Evolutionary conservation across 2,797 vertebrate species (phyloP).

Genomic region (Australoheros facetus): DNA sequence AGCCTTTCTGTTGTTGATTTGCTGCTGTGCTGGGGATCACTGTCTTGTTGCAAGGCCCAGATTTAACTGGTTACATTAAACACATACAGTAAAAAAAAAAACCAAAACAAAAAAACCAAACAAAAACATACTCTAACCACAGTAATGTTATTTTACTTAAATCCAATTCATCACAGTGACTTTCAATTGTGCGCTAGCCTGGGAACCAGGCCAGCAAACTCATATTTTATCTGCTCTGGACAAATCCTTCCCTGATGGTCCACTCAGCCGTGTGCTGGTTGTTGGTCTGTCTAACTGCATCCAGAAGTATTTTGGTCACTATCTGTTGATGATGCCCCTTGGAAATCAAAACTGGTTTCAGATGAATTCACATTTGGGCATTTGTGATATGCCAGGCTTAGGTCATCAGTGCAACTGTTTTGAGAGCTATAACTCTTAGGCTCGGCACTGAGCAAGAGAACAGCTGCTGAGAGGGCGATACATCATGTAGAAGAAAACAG

Average conservation of each 20-base stretch:
- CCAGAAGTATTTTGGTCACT: background rate
- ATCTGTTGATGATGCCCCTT: background rate
- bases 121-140: background rate
- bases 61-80: background rate
- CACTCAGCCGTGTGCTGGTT: background rate
- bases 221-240: background rate
- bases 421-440: constrained; percentile 20
- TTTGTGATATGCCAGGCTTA: background rate
- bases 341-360: background rate
- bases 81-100: background rate
- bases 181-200: background rate
- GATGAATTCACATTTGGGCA: background rate
- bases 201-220: background rate
- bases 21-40: background rate
- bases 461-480: constrained; percentile 29
- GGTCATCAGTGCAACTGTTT: constrained; percentile 9
- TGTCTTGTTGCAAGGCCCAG: background rate
- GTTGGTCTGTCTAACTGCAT: background rate
- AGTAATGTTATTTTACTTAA: background rate
- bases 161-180: constrained; percentile 16
- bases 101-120: too few species aligned
- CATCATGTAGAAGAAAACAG: constrained; percentile 33
- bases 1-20: background rate
- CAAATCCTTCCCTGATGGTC: background rate
- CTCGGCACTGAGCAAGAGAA: constrained; percentile 3